Evolutionary conservation across 2,797 vertebrate species (phyloP).

Genomic region (Cephalopachus bancanus): DNA sequence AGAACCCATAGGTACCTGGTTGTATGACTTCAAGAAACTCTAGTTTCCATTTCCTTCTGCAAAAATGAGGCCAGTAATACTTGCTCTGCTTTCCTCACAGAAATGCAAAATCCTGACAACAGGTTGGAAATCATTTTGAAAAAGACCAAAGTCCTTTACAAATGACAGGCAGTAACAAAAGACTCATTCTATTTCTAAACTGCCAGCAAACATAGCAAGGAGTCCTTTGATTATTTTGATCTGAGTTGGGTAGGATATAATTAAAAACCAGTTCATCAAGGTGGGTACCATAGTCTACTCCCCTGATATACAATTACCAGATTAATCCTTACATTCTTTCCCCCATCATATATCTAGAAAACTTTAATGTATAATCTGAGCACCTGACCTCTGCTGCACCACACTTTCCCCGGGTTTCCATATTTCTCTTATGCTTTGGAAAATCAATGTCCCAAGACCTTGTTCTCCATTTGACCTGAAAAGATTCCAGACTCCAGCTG

Average conservation of each 20-base stretch:
- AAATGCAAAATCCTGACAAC: background rate
- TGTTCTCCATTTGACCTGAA: background rate
- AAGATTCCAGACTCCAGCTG: background rate
- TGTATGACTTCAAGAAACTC: background rate
- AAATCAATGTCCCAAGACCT: background rate
- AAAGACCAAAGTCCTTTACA: background rate
- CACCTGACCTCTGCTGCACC: background rate
- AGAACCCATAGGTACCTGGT: background rate
- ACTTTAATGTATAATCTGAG: background rate
- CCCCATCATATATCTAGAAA: background rate
- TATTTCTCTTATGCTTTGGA: background rate
- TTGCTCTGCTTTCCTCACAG: background rate
- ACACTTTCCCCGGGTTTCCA: background rate
- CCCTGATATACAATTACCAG: background rate
- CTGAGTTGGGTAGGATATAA: background rate
- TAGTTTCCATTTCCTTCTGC: background rate
- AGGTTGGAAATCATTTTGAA: background rate
- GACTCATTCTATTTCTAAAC: background rate
- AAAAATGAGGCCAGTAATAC: background rate
- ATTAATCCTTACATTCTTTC: background rate
- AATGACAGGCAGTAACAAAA: background rate
- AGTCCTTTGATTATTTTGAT: background rate
- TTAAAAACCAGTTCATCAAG: constrained; percentile 57
- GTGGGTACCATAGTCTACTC: background rate
- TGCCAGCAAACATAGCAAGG: background rate